phyloP scores from a whole-genome alignment of 2,888 invertebrate genomes.

The Drosophila mimetica region DNA sequence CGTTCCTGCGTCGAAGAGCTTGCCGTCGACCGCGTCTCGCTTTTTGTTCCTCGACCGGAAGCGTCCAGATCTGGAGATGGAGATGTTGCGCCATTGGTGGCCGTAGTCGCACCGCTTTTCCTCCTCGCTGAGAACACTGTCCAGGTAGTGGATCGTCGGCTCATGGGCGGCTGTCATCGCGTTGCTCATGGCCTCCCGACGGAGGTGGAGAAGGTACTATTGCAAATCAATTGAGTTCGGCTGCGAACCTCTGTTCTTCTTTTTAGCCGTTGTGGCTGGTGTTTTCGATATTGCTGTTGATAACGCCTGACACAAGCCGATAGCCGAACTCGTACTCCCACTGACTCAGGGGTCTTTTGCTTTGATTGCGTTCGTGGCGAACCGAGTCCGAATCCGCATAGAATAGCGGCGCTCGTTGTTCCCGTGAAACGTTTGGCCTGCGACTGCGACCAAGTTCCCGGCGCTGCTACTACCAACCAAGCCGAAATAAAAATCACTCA shows the following conservation, averaged over 20 bases:
- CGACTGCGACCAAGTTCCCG: slow-evolving; percentile 63
- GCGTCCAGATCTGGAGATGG: slow-evolving; percentile 87
- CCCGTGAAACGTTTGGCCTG: slow-evolving; percentile 42
- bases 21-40: slow-evolving; percentile 85
- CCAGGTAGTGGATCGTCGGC: slow-evolving; percentile 82
- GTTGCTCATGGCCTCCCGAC: slow-evolving; percentile 55
- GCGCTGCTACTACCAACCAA: slow-evolving; percentile 67
- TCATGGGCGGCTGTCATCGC: slow-evolving; percentile 78
- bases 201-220: neutral
- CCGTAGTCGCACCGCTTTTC: slow-evolving; percentile 82
- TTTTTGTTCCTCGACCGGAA: slow-evolving; percentile 86
- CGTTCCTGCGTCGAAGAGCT: slow-evolving; percentile 85
- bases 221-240: slow-evolving; percentile 8
- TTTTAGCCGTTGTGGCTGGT: neutral
- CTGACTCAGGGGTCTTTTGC: slow-evolving; percentile 28
- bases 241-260: slow-evolving; percentile 4
- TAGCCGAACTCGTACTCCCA: slow-evolving; percentile 19
- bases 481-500: slow-evolving; percentile 46
- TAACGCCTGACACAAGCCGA: slow-evolving; percentile 28
- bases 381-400: neutral
- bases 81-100: slow-evolving; percentile 84
- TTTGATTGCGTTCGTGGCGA: slow-evolving; percentile 14
- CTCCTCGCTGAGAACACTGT: slow-evolving; percentile 83
- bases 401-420: slow-evolving; percentile 4
- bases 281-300: slow-evolving; percentile 41